phyloP scores from a whole-genome alignment of 1,140 invertebrate genomes.

The Drosophila subobscura region DNA sequence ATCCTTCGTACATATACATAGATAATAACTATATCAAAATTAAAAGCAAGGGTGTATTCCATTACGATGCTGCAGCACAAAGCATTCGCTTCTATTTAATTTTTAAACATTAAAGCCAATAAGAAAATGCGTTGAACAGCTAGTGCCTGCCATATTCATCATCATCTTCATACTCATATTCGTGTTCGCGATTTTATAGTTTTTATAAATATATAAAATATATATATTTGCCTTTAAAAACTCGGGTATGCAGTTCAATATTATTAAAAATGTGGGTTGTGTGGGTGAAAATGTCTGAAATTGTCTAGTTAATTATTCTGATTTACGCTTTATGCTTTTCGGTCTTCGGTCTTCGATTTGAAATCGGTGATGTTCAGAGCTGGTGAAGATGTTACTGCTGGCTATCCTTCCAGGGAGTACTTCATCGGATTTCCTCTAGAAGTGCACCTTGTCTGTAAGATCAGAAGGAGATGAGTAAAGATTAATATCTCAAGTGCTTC shows the following conservation, averaged over 20 bases:
- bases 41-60: constrained; percentile 60
- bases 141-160: constrained; percentile 66
- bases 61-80: constrained; percentile 64
- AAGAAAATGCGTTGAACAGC: constrained; percentile 71
- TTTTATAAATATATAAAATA: constrained; percentile 81
- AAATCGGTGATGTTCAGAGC: constrained; percentile 53
- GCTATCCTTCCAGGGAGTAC: neutral
- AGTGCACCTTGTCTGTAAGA: constrained; percentile 40
- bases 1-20: constrained; percentile 62
- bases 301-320: constrained; percentile 53
- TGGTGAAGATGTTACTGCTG: constrained; percentile 21
- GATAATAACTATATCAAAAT: constrained; percentile 75
- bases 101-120: constrained; percentile 78
- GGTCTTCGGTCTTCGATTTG: constrained; percentile 28
- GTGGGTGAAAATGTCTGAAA: constrained; percentile 56
- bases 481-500: neutral
- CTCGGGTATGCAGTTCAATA: constrained; percentile 67
- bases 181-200: constrained; percentile 65
- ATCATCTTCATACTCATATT: constrained; percentile 56
- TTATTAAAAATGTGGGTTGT: constrained; percentile 63
- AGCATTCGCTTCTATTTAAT: constrained; percentile 32
- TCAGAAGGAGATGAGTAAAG: neutral
- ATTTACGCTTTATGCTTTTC: constrained; percentile 24
- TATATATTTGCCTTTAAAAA: constrained; percentile 71
- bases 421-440: constrained; percentile 9